Evolutionary conservation across 2,113 vertebrate genomes (phyloP).

Genomic region (human): DNA sequence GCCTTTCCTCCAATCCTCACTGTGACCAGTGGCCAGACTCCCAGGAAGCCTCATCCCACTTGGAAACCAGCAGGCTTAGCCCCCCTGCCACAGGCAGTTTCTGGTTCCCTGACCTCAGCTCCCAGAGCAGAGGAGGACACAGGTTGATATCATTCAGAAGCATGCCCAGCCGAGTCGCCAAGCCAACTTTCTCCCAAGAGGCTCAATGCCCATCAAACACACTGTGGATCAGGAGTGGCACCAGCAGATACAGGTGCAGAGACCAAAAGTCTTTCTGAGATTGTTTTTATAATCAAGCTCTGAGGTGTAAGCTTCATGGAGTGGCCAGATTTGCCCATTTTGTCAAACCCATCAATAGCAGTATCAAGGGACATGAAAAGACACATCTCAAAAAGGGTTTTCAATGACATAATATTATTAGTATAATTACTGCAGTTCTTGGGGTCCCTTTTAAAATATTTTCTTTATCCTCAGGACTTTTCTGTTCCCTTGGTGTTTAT

Average conservation of each 20-base stretch:
- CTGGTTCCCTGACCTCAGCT: neutral
- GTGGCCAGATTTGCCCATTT: neutral
- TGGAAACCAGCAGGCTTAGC: neutral
- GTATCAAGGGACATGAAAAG: neutral
- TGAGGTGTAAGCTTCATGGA: neutral
- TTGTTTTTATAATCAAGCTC: neutral
- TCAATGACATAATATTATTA: neutral
- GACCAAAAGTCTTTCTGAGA: neutral
- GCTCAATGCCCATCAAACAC: neutral
- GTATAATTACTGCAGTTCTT: neutral
- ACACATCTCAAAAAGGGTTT: neutral
- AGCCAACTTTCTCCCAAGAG: neutral
- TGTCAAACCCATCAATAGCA: neutral
- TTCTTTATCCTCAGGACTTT: neutral
- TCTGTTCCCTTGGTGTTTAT: constrained; percentile 1
- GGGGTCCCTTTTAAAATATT: neutral
- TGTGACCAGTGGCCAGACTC: neutral
- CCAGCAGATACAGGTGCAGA: neutral
- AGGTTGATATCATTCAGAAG: neutral
- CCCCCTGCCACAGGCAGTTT: neutral
- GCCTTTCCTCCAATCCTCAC: neutral
- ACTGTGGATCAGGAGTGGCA: neutral
- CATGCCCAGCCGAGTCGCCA: neutral
- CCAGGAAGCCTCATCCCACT: neutral
- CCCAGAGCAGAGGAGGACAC: neutral